phyloP scores from a whole-genome alignment of 2,888 invertebrate genomes.

The Alsophila aescularia region DNA sequence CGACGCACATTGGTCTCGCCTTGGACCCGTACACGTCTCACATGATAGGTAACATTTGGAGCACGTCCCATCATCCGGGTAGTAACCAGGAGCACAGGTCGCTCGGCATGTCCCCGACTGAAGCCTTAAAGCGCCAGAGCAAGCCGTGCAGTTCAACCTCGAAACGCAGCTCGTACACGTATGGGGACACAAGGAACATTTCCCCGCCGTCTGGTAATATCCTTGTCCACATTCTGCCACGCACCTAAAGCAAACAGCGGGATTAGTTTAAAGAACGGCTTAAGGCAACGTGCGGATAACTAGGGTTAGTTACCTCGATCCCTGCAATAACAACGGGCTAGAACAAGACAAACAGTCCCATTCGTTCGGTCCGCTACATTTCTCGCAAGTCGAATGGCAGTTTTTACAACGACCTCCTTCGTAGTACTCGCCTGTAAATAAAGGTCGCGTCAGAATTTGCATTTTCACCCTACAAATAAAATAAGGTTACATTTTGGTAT shows the following conservation, averaged over 20 bases:
- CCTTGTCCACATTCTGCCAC: constrained; percentile 91
- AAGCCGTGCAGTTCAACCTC: constrained; percentile 91
- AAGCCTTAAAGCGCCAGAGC: constrained; percentile 89
- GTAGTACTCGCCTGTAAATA: constrained; percentile 88
- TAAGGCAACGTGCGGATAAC: constrained; percentile 51
- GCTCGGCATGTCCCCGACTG: constrained; percentile 93
- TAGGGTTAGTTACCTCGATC: constrained; percentile 73
- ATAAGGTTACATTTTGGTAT: not conserved
- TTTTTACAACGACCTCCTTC: constrained; percentile 90
- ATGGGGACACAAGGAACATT: constrained; percentile 91
- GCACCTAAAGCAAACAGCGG: constrained; percentile 79
- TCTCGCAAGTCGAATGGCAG: constrained; percentile 93
- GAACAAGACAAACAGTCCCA: constrained; percentile 91
- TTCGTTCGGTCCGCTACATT: constrained; percentile 91
- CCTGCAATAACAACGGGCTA: constrained; percentile 89
- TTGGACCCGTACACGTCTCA: constrained; percentile 92
- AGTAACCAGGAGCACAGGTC: constrained; percentile 92
- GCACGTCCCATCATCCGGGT: constrained; percentile 93
- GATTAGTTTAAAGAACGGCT: constrained; percentile 18
- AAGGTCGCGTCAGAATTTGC: constrained; percentile 32
- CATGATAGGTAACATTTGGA: constrained; percentile 93
- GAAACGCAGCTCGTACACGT: constrained; percentile 91
- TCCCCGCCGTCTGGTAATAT: constrained; percentile 89
- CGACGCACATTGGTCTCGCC: constrained; percentile 57
- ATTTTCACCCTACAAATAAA: not conserved